Conservation (phyloP, 35 echinoderm and acorn worm species). For the Nesometra sesokonis region DNA sequence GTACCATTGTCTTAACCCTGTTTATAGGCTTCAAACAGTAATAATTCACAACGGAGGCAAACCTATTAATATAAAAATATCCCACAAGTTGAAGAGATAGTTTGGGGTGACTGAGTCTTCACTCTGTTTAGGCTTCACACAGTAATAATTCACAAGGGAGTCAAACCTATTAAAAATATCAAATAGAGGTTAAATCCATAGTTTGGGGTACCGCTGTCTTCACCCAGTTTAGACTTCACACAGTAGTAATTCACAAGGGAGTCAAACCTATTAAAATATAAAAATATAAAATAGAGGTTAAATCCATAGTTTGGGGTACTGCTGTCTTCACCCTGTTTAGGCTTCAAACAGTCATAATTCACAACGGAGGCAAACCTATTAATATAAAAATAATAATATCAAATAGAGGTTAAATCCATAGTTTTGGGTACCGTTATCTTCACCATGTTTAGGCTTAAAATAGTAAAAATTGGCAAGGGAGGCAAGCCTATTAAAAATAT, state of each 20-base stretch:
- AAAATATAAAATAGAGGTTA: slow-evolving; percentile 27
- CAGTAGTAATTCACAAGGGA: slow-evolving; percentile 42
- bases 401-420: slow-evolving; percentile 60
- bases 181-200: slow-evolving; percentile 67
- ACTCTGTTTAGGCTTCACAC: slow-evolving; percentile 42
- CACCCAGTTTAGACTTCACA: slow-evolving; percentile 67
- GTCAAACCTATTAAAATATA: slow-evolving; percentile 31
- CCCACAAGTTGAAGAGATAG: background rate
- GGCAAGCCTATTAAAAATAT: slow-evolving; percentile 25
- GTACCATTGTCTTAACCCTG: slow-evolving; percentile 48
- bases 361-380: slow-evolving; percentile 37
- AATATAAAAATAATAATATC: background rate
- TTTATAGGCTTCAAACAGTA: slow-evolving; percentile 80
- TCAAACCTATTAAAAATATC: slow-evolving; percentile 31
- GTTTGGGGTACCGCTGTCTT: slow-evolving; percentile 50
- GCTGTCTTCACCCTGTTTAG: slow-evolving; percentile 58
- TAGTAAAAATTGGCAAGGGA: slow-evolving; percentile 42
- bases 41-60: slow-evolving; percentile 34
- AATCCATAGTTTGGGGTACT: slow-evolving; percentile 60
- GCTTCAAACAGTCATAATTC: slow-evolving; percentile 63
- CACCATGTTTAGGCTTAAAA: slow-evolving; percentile 66
- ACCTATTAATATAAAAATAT: slow-evolving; percentile 14
- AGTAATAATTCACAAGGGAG: slow-evolving; percentile 39
- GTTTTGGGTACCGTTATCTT: slow-evolving; percentile 53
- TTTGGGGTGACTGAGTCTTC: background rate